Evolutionary conservation across 2,888 invertebrate genomes (phyloP).

Genomic region (Parelbella ahira): DNA sequence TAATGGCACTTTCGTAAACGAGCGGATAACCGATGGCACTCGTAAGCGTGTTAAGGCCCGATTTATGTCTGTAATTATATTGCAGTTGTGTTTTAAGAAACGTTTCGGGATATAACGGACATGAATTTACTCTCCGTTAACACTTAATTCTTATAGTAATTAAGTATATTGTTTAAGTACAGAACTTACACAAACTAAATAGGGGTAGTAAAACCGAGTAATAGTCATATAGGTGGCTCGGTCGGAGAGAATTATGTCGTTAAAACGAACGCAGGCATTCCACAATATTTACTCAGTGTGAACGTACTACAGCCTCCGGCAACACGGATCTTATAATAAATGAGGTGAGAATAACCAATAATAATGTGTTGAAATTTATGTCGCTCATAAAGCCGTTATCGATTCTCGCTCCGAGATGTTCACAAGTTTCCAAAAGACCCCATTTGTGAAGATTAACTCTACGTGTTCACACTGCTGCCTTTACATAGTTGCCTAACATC

Average conservation of each 20-base stretch:
- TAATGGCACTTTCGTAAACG: constrained; percentile 12
- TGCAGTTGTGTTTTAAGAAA: background rate
- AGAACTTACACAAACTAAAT: too few species aligned
- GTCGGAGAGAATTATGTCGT: too few species aligned
- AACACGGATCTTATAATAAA: constrained; percentile 16
- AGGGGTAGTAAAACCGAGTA: too few species aligned
- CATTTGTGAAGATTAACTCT: constrained; percentile 12
- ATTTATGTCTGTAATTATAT: constrained; percentile 16
- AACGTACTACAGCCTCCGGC: too few species aligned
- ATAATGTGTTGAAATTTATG: constrained; percentile 24
- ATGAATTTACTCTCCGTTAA: too few species aligned
- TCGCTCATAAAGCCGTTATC: constrained; percentile 20
- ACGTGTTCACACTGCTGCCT: background rate
- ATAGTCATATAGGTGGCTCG: too few species aligned
- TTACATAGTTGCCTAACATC: constrained; percentile 2
- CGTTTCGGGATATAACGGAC: too few species aligned
- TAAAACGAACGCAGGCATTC: too few species aligned
- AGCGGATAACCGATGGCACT: constrained; percentile 9
- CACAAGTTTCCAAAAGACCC: constrained; percentile 16
- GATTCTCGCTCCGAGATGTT: constrained; percentile 8
- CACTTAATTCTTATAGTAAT: too few species aligned
- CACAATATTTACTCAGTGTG: too few species aligned
- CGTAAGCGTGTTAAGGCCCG: constrained; percentile 8
- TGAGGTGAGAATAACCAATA: constrained; percentile 21
- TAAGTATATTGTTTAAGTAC: too few species aligned